Percentiles rank a stretch among this genome's conserved stretches.
These are phyloP conservation scores for Xestobium rufovillosum DNA, from an alignment of 2,888 invertebrate genomes.

Conservation along the genomic window DNA sequence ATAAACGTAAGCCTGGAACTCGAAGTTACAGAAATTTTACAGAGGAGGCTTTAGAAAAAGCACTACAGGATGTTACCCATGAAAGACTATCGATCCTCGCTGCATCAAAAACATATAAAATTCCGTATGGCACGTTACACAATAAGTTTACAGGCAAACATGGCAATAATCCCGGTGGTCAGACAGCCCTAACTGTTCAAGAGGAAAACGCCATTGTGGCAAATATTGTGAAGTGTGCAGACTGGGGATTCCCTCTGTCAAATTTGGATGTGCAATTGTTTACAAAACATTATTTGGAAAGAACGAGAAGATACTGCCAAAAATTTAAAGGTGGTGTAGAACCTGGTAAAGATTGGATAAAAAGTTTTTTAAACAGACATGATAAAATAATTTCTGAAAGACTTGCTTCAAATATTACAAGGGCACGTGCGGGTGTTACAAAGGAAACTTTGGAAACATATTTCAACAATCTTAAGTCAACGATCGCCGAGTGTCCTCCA, in stretches of 20 bases:
- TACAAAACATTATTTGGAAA: slow-evolving; percentile 14
- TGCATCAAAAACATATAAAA: slow-evolving; percentile 13
- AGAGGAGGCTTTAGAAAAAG: slow-evolving; percentile 13
- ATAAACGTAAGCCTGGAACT: slow-evolving; percentile 12
- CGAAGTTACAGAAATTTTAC: slow-evolving; percentile 15
- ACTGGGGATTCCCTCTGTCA: slow-evolving; percentile 15
- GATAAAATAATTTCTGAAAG: slow-evolving; percentile 10
- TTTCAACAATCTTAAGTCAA: slow-evolving; percentile 13
- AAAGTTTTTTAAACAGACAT: slow-evolving; percentile 13
- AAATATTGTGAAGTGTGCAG: slow-evolving; percentile 6
- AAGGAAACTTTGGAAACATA: slow-evolving; percentile 10
- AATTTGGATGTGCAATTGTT: slow-evolving; percentile 10
- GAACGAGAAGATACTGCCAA: too few relatives aligned
- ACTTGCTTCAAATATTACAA: slow-evolving; percentile 16
- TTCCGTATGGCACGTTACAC: slow-evolving; percentile 14
- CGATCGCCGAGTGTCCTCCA: slow-evolving; percentile 17
- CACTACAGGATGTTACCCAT: slow-evolving; percentile 13
- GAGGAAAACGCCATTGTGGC: slow-evolving; percentile 12
- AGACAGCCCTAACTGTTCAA: slow-evolving; percentile 9
- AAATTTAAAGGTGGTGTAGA: slow-evolving; percentile 9
- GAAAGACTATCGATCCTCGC: slow-evolving; percentile 13
- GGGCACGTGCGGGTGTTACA: slow-evolving; percentile 15
- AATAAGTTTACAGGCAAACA: slow-evolving; percentile 16
- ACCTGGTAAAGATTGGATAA: slow-evolving; percentile 17
- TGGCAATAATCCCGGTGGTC: slow-evolving; percentile 12